phyloP scores from a whole-genome alignment of 2,113 vertebrate genomes.

The Lepus americanus region DNA sequence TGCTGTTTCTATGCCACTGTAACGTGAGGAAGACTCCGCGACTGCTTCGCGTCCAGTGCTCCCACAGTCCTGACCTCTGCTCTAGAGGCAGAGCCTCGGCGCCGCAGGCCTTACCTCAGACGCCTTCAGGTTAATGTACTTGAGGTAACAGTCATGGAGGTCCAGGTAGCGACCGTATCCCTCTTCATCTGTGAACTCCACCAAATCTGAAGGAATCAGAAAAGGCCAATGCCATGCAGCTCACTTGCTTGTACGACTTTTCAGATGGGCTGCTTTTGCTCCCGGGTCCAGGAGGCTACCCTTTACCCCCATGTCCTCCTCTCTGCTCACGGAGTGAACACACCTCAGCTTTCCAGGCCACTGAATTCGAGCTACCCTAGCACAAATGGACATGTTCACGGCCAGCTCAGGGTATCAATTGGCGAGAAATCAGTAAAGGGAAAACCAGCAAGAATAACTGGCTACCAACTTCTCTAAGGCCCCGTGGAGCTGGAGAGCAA shows the following conservation, averaged over 20 bases:
- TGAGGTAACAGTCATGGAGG: conserved; percentile 98
- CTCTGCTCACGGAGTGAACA: neutral
- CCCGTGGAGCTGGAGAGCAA: neutral
- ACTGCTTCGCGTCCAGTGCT: neutral
- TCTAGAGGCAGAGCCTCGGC: neutral
- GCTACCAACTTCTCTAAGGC: neutral
- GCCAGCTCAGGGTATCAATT: neutral
- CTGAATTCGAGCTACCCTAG: neutral
- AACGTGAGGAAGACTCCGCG: neutral
- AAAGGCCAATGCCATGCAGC: neutral
- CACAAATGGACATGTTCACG: neutral
- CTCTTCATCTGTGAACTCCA: conserved; percentile 99
- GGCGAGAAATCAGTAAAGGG: conserved; percentile 1
- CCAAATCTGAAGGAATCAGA: conserved; percentile 90
- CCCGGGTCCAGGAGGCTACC: neutral
- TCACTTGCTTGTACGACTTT: neutral
- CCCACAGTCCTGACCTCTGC: neutral
- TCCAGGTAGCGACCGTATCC: conserved; percentile 97
- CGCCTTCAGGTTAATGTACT: conserved; percentile 98
- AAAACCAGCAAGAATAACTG: neutral
- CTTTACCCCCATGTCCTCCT: neutral
- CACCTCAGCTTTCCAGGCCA: neutral
- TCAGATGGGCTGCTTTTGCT: neutral
- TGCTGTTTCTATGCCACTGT: neutral
- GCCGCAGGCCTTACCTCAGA: conserved; percentile 89